phyloP scores from a whole-genome alignment of 2,797 vertebrate genomes.

The Ctenochaetus hawaiiensis region DNA sequence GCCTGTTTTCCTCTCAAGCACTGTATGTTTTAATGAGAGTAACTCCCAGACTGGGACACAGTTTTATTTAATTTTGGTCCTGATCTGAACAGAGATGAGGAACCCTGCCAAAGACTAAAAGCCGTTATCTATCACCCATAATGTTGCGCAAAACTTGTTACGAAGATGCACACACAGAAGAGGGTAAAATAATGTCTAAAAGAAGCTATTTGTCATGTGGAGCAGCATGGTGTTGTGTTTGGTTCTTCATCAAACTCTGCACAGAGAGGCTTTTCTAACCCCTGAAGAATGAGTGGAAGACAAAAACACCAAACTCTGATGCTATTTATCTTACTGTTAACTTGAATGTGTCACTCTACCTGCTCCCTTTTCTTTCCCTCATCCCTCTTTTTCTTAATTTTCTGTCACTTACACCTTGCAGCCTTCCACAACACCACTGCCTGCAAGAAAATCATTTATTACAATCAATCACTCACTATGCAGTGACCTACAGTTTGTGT shows the following conservation, averaged over 20 bases:
- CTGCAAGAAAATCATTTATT: constrained; percentile 16
- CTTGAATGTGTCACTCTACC: constrained; percentile 22
- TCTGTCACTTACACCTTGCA: constrained; percentile 10
- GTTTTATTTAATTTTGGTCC: constrained; percentile 56
- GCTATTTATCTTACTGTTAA: constrained; percentile 44
- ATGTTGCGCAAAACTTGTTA: constrained; percentile 54
- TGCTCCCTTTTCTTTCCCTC: constrained; percentile 11
- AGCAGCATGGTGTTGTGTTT: constrained; percentile 37
- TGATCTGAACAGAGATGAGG: constrained; percentile 52
- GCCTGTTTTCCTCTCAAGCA: constrained; percentile 36
- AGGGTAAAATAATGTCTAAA: constrained; percentile 55
- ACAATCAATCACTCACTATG: constrained; percentile 19
- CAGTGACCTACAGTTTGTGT: background rate
- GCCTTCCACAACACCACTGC: background rate
- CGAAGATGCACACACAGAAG: constrained; percentile 25
- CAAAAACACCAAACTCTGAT: constrained; percentile 33
- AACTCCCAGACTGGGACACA: constrained; percentile 35
- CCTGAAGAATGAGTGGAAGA: constrained; percentile 37
- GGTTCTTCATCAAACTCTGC: constrained; percentile 54
- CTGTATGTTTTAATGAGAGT: constrained; percentile 55
- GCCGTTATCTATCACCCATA: constrained; percentile 61
- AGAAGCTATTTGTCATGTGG: constrained; percentile 57
- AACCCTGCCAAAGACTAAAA: constrained; percentile 65
- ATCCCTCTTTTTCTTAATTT: constrained; percentile 25
- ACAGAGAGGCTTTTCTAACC: constrained; percentile 41